Conservation (phyloP, 2,797 vertebrate species). For the Phataginus tetradactyla region DNA sequence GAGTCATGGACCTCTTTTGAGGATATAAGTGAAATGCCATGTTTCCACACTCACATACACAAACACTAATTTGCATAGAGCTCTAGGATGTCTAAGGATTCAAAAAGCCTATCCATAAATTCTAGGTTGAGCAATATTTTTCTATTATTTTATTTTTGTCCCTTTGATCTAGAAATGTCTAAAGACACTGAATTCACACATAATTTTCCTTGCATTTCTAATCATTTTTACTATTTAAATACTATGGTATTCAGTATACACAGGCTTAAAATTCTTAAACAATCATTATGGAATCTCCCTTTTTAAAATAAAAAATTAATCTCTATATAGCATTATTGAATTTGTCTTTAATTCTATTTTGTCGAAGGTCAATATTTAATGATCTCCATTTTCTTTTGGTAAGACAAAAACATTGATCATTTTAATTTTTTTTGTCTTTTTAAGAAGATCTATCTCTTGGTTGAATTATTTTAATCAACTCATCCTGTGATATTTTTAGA, state of each 20-base stretch:
- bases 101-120: neutral
- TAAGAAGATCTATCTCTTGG: neutral
- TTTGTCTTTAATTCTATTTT: slow-evolving; percentile 30
- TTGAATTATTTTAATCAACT: neutral
- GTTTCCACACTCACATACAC: neutral
- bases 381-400: neutral
- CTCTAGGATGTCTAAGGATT: neutral
- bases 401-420: neutral
- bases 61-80: neutral
- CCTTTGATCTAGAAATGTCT: neutral
- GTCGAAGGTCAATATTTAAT: neutral
- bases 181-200: neutral
- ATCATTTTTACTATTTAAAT: neutral
- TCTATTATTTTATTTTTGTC: neutral
- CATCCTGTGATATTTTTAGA: neutral
- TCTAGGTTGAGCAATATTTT: neutral
- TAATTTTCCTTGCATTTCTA: neutral
- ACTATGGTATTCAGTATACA: neutral
- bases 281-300: neutral
- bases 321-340: neutral
- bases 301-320: neutral
- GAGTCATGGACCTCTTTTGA: neutral
- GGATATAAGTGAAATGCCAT: neutral
- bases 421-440: neutral
- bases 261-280: neutral